A percentile compares a stretch with the other conserved stretches of the same genome.
These are phyloP conservation scores for Perdix hodgsoniae DNA, from an alignment of 2,797 vertebrate species.

Conservation along the genomic window DNA sequence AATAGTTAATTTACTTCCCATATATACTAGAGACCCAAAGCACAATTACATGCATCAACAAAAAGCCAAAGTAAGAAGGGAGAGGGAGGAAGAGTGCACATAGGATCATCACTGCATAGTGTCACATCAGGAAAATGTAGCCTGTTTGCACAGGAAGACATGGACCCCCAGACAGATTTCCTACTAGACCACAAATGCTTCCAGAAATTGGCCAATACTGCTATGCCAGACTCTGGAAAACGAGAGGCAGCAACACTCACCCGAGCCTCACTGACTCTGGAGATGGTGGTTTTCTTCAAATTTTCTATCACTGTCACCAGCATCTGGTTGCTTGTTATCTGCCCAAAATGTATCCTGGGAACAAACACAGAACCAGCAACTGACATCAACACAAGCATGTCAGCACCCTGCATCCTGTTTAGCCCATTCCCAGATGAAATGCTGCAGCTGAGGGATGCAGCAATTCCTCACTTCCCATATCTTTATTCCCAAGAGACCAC, in stretches of 20 bases:
- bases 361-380: constrained; percentile 6
- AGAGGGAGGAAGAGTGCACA: accelerated
- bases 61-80: background rate
- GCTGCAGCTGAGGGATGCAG: background rate
- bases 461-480: background rate
- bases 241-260: constrained; percentile 77
- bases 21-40: accelerated
- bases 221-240: background rate
- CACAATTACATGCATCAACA: background rate
- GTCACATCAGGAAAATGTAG: background rate
- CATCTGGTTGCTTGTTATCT: constrained; percentile 95
- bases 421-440: background rate
- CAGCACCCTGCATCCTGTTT: background rate
- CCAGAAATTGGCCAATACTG: background rate
- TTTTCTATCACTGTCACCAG: constrained; percentile 91
- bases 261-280: constrained; percentile 89
- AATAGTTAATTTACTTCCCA: background rate
- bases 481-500: background rate
- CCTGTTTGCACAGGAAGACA: background rate
- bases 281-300: constrained; percentile 89
- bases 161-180: background rate
- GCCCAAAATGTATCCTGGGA: constrained; percentile 93
- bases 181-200: background rate
- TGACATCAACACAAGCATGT: background rate
- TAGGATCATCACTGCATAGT: background rate